Conservation (phyloP, 2,113 vertebrate genomes). For the Carollia perspicillata region DNA sequence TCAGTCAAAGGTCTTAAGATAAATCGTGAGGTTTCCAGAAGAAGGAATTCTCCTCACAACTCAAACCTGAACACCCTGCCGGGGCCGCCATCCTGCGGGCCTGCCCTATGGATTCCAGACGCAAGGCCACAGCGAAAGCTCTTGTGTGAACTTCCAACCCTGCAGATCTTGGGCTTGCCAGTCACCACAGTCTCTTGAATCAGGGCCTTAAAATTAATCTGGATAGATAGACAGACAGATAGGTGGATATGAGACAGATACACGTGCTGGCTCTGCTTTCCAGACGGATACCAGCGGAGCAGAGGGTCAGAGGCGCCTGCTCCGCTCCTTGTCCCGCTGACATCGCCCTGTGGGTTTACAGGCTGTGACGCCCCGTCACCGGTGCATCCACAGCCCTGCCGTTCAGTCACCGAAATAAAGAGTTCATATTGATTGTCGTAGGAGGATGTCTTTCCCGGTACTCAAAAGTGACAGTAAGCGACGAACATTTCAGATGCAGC, state of each 20-base stretch:
- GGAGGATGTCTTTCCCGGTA: not conserved
- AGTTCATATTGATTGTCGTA: slow-evolving; percentile 36
- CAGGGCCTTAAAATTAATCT: not conserved
- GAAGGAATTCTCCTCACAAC: not conserved
- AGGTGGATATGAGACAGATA: not conserved
- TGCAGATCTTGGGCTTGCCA: not conserved
- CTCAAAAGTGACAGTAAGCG: slow-evolving; percentile 51
- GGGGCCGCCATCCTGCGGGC: not conserved
- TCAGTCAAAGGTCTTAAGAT: not conserved
- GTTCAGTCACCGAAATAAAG: slow-evolving; percentile 50
- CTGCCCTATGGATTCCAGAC: not conserved
- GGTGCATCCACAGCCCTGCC: not conserved
- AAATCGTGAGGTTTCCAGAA: not conserved
- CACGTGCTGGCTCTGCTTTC: not conserved
- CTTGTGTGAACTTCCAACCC: not conserved
- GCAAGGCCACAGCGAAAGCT: not conserved
- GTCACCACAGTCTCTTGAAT: not conserved
- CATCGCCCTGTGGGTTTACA: not conserved
- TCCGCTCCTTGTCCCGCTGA: not conserved
- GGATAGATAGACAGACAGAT: too few species aligned
- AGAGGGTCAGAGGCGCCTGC: not conserved
- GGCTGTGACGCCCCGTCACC: not conserved
- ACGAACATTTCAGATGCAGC: slow-evolving; percentile 57
- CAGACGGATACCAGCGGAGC: not conserved
- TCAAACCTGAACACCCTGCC: not conserved